Evolutionary conservation across 1,140 invertebrate genomes (phyloP).

Genomic region (Pinna nobilis): DNA sequence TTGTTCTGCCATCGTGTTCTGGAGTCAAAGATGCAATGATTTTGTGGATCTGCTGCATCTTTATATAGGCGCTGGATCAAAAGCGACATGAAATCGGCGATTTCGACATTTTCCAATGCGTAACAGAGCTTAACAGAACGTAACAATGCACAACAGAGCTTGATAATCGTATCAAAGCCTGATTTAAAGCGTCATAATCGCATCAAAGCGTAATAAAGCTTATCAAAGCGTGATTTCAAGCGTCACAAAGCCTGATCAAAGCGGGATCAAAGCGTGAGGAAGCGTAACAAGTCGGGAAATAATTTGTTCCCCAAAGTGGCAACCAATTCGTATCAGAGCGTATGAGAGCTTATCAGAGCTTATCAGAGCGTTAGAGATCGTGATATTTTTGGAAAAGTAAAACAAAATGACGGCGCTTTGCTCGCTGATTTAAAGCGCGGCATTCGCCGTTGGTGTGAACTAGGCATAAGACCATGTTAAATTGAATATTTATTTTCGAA

Average conservation of each 20-base stretch:
- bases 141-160: slow-evolving; percentile 1
- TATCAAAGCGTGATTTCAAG: background rate
- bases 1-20: background rate
- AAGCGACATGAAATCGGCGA: background rate
- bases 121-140: slow-evolving; percentile 1
- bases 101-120: slow-evolving; percentile 1
- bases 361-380: background rate
- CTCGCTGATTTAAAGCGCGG: too few species aligned
- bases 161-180: slow-evolving; percentile 1
- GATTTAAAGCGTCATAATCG: slow-evolving; percentile 1
- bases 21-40: slow-evolving; percentile 1
- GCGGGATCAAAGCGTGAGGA: too few species aligned
- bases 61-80: background rate
- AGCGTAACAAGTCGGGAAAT: too few species aligned
- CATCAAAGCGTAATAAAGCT: slow-evolving; percentile 2
- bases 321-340: too few species aligned
- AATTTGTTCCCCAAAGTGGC: background rate
- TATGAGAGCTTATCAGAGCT: background rate
- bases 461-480: too few species aligned
- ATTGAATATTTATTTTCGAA: too few species aligned
- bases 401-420: too few species aligned
- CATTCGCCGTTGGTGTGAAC: too few species aligned
- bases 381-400: background rate
- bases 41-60: background rate
- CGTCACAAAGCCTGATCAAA: too few species aligned